phyloP scores from a whole-genome alignment of 2,888 invertebrate species.

The Nudaria mundana region DNA sequence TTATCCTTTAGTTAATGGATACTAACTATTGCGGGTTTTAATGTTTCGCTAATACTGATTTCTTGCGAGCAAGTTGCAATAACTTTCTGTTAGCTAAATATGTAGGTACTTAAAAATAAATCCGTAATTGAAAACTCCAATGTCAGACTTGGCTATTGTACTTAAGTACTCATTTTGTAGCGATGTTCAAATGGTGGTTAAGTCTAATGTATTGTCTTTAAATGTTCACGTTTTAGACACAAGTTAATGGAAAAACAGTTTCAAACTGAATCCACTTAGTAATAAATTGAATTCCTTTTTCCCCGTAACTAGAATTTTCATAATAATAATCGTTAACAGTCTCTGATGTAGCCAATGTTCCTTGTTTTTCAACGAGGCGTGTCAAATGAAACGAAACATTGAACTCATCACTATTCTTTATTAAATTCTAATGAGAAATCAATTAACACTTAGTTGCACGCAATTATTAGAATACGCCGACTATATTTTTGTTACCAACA shows the following conservation, averaged over 20 bases:
- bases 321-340: constrained; percentile 33
- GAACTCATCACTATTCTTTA: constrained; percentile 31
- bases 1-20: too few relatives aligned
- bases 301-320: constrained; percentile 10
- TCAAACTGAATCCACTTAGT: constrained; percentile 50
- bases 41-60: too few relatives aligned
- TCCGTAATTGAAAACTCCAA: constrained; percentile 71
- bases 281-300: constrained; percentile 42
- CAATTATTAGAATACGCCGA: constrained; percentile 54
- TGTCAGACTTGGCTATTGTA: constrained; percentile 50
- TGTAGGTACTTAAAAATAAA: constrained; percentile 42
- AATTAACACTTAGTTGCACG: constrained; percentile 54
- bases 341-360: constrained; percentile 33
- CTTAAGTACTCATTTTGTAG: constrained; percentile 67
- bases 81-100: constrained; percentile 46
- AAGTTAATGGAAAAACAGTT: constrained; percentile 44
- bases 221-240: constrained; percentile 47
- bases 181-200: constrained; percentile 61
- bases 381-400: constrained; percentile 23
- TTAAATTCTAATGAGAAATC: constrained; percentile 55
- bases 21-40: too few relatives aligned
- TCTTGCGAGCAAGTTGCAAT: too few relatives aligned
- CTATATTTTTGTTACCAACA: constrained; percentile 50
- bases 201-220: constrained; percentile 46
- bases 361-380: too few relatives aligned